Percentiles rank a stretch among this genome's conserved stretches.
These are phyloP conservation scores for Archocentrus centrarchus DNA, from an alignment of 2,113 vertebrate species.

Conservation along the genomic window DNA sequence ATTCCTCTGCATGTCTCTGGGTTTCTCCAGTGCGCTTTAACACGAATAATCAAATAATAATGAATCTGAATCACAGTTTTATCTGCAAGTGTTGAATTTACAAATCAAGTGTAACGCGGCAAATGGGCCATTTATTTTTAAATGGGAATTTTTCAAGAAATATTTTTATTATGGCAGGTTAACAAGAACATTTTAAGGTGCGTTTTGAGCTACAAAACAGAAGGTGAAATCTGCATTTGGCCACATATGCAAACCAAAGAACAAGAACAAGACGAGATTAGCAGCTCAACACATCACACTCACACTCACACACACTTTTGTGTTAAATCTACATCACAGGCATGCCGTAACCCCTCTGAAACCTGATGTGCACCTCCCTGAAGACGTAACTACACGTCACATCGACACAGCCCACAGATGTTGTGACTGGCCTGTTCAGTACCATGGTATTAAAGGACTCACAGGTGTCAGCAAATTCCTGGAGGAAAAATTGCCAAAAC, in stretches of 20 bases:
- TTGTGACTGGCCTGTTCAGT: neutral
- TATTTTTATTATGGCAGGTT: accelerated
- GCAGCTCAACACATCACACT: neutral
- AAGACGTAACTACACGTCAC: neutral
- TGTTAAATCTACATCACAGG: neutral
- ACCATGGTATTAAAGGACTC: neutral
- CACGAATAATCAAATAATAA: neutral
- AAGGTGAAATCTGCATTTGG: neutral
- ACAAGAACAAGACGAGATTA: neutral
- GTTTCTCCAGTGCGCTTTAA: neutral
- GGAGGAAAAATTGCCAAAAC: neutral
- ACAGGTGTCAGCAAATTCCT: neutral
- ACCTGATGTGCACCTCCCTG: neutral
- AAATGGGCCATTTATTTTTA: neutral
- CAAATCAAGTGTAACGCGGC: neutral
- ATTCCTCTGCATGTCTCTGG: neutral
- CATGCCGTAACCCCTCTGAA: neutral
- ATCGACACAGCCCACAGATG: too few relatives aligned
- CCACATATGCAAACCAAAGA: neutral
- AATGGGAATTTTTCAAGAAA: neutral
- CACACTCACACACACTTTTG: too few relatives aligned
- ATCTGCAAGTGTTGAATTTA: neutral
- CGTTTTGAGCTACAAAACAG: neutral
- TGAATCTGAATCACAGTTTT: neutral
- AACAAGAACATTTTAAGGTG: neutral